Evolutionary conservation across 2,888 invertebrate species (phyloP).

Genomic region (Cylindroiulus punctatus): DNA sequence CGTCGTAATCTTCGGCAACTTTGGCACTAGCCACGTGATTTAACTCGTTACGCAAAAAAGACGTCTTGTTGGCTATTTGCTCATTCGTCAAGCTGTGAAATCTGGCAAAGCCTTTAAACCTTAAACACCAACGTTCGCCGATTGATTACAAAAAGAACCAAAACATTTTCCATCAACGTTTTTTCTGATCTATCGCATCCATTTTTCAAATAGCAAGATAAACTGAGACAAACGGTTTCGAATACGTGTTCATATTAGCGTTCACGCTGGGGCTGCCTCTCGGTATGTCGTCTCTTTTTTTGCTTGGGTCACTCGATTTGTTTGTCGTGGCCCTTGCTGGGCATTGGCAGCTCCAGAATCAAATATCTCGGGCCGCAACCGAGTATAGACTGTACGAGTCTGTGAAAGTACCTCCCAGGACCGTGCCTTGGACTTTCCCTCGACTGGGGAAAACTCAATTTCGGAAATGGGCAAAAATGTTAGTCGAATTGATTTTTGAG

Average conservation of each 20-base stretch:
- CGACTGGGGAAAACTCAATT: constrained; percentile 45
- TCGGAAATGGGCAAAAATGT: constrained; percentile 51
- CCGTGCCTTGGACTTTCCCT: not conserved
- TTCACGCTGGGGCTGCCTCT: constrained; percentile 2
- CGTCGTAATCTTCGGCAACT: no score
- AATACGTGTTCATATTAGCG: constrained; percentile 33
- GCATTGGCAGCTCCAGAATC: not conserved
- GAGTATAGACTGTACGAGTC: no score
- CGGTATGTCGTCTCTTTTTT: constrained; percentile 16
- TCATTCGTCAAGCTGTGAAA: not conserved
- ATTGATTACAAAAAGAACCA: constrained; percentile 15
- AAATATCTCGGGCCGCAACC: not conserved
- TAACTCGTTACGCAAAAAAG: not conserved
- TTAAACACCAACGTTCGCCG: not conserved
- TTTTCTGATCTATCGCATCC: not conserved
- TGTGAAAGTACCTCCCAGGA: not conserved
- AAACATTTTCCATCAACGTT: constrained; percentile 9
- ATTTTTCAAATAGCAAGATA: constrained; percentile 17
- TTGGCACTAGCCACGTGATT: no score
- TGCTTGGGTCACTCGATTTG: not conserved
- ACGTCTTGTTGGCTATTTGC: not conserved
- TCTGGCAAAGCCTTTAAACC: not conserved
- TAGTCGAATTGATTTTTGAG: constrained; percentile 50
- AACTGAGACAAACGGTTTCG: constrained; percentile 8
- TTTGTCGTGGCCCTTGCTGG: not conserved